Evolutionary conservation across 2,113 vertebrate genomes (phyloP), one percentile per base, ranked within the genome.

Genomic region (Zingel zingel): DNA sequence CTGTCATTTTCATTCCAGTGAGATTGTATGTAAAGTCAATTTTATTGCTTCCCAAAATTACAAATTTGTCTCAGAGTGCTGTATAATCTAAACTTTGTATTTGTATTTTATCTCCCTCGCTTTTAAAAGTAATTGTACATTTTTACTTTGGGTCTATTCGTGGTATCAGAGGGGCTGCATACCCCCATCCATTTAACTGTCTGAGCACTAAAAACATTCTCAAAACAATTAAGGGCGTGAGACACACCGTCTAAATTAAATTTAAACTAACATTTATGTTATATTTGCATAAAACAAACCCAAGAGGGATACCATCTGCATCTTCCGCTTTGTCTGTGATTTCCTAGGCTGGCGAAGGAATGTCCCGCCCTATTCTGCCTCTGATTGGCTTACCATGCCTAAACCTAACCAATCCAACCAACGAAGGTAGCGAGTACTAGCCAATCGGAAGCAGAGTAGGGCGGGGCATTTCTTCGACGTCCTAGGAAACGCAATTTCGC

Each of bases 291-390:
- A 33, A 4, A 27, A 27, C 56, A 39, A 39, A 39, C 39, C 36
- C 39, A 39, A 39, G 39, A 39, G 9, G 39, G 2, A 39, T 30
- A 16, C 25, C 27, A 18, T 2, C 11, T 25, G n/a, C 43, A 48
- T 78, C 77, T 88, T 91, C 89, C 84, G 82, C 68, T 10, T 1
- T 48, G 77, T 43, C 45, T 43, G 39, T 10, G 2, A 43, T 43
- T 43, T 43, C 39, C 39, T 11, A 43, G 39, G 39, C 8, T 43
- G 39, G 39, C 10, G 10, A 43, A 43, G 9, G 10, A 43, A 43
- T 43, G 39, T 43, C 39, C 39, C 39, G 39, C 39, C 39, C 8
- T 43, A 39, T 2, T 39, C 9, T 43, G 9, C 2, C 9, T 11
- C 10, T 43, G 39, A 43, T 43, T 43, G 39, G 39, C 39, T 43